Conservation (phyloP, 2,888 invertebrate genomes). For the Omphaloscelis lunosa region DNA sequence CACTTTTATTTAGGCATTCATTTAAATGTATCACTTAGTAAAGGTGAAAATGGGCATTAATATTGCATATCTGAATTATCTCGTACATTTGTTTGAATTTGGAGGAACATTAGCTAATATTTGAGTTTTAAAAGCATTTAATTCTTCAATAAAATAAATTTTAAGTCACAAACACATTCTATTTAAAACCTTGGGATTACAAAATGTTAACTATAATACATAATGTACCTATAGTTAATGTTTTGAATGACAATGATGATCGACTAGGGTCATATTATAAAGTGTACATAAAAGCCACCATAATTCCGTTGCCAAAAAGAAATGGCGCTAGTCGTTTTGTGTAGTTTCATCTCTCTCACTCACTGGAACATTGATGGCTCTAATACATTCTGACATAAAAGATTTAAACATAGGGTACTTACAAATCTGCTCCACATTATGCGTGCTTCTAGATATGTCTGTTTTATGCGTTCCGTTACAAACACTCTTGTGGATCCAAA, state of each 20-base stretch:
- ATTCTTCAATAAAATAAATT: not conserved
- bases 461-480: slow-evolving; percentile 16
- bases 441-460: slow-evolving; percentile 50
- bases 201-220: too few species aligned
- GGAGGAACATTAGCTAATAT: not conserved
- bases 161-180: not conserved
- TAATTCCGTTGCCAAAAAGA: slow-evolving; percentile 2
- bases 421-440: slow-evolving; percentile 18
- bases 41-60: too few species aligned
- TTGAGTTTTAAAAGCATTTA: not conserved
- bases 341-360: not conserved
- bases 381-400: not conserved
- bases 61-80: too few species aligned
- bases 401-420: not conserved
- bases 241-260: not conserved
- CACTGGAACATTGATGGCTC: not conserved
- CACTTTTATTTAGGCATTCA: too few species aligned
- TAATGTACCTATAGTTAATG: not conserved
- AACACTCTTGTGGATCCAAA: not conserved
- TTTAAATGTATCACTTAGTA: too few species aligned
- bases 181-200: not conserved
- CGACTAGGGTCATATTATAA: too few species aligned
- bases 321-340: not conserved
- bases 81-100: not conserved
- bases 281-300: not conserved